Conservation (phyloP, 2,888 invertebrate species). For the Aleiodes leptofemur region DNA sequence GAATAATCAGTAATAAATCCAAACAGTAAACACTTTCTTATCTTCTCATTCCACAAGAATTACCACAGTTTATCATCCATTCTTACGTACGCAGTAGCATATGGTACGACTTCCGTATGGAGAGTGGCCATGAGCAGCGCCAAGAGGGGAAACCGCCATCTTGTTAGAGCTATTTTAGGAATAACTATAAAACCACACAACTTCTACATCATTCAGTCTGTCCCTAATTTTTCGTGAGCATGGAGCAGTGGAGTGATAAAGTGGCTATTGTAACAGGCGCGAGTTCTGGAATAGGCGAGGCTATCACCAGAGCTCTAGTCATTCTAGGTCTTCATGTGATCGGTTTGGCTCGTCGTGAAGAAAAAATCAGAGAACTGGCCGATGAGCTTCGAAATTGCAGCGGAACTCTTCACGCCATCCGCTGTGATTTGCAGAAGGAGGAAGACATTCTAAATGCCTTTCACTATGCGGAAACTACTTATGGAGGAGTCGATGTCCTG, state of each 20-base stretch:
- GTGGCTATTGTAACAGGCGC: conserved; percentile 75
- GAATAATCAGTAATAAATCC: no score
- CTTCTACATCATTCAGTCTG: no score
- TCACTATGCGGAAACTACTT: conserved; percentile 75
- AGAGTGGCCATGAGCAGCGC: no score
- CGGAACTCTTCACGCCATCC: conserved; percentile 50
- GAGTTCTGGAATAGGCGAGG: conserved; percentile 73
- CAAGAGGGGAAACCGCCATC: no score
- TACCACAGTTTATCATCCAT: no score
- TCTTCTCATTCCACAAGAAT: no score
- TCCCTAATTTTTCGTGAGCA: conserved; percentile 40
- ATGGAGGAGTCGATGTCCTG: conserved; percentile 79
- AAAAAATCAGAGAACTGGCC: background rate
- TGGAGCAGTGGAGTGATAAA: conserved; percentile 73
- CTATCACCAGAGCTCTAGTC: conserved; percentile 67
- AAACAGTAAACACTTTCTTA: no score
- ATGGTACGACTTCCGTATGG: no score
- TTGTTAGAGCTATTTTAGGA: no score
- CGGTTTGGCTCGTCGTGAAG: conserved; percentile 67
- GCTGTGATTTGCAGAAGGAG: conserved; percentile 78
- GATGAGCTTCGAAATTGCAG: background rate
- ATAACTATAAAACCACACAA: no score
- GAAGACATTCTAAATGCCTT: conserved; percentile 78
- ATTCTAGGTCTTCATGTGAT: conserved; percentile 74
- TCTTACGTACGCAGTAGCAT: no score